Base-by-base conservation (phyloP, 2,797 vertebrate species). In the Chiroxiphia lanceolata region DNA sequence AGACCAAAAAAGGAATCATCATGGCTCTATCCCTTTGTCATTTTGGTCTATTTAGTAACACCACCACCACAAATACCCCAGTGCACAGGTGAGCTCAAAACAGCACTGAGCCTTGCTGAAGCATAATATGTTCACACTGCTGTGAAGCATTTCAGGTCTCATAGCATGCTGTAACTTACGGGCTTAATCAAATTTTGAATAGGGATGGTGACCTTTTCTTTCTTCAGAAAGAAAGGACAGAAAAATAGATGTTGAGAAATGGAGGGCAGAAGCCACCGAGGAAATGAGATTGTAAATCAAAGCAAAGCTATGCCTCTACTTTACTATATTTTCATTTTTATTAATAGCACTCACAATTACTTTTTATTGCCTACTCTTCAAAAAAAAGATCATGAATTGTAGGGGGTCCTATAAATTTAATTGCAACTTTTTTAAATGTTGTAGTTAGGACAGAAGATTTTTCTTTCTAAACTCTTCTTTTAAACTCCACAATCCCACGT, bases 241-340 rank as follows among this genome's bases (percentile, higher is more conserved):
- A 50, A 88, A 83, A 91, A 76, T 17, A 74, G 53, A 64, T 57
- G 50, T 17, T 81, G 45, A 78, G 69, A 83, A 93, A 81, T 75
- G 65, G 54, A 94, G n/a, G 57, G 54, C 42, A 89, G 71, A 91
- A 88, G 18, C 50, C 80, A 27, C 1, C 48, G 67, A 31, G 27
- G 40, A 83, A 90, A 96, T 63, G 9, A 88, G 34, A 81, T 6
- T 78, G 33, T 50, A 90, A 95, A 77, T 88, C 88, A 83, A 90
- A 94, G 69, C 57, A 87, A 70, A 87, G 14, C 21, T 76, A 51
- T 83, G 40, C 14, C 33, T 87, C 71, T 77, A 33, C 56, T 84
- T 83, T 54, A 76, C 25, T 59, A 10, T 67, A 82, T 74, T 95
- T 87, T 89, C 4, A 72, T 72, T 93, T 65, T 89, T 90, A 71